Evolutionary conservation across 1,140 invertebrate species (phyloP), one percentile per base, ranked within the genome.

Genomic region (Procambarus clarkii): DNA sequence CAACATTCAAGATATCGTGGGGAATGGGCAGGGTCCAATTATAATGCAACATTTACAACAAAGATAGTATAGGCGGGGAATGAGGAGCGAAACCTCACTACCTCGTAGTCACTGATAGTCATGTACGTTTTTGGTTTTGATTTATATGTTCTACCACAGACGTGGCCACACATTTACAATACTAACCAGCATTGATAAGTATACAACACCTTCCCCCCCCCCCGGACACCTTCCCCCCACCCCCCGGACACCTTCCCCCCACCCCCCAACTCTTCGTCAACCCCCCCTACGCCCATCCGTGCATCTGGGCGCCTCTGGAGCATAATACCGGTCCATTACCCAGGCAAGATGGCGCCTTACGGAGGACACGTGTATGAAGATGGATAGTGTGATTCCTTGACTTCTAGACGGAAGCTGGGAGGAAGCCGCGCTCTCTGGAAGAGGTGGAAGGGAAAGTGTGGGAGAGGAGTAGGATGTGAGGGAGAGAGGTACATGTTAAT

Each of bases 281-380:
- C 5, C 60, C 9, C 18, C 60, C 18, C 13, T 64, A 4, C 21
- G 0, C 21, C 18, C 60, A 54, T 21, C 0, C 4, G n/a, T 34
- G n/a, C 69, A 74, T 74, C 69, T 21, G 4, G 69, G 24, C 3
- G 69, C n/a, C 69, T 74, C 69, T 74, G 69, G n/a, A 8, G 24
- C 69, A 74, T 74, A 74, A 74, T 74, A 34, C n/a, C n/a, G 8
- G 69, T 74, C 69, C 69, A 74, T 74, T 74, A 74, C 69, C 15
- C 4, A 24, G 0, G n/a, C 15, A 74, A 21, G 15, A n/a, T 34
- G 7, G n/a, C 8, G 69, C 69, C 69, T 74, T 74, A 5, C 15
- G 4, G 21, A 7, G 69, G 69, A 74, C 69, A 74, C 69, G 5
- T 4, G 24, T 21, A 74, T 74, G 69, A 74, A 74, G 69, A 74